Base-by-base conservation (phyloP, 2,113 vertebrate species). In the Guaruba guarouba region DNA sequence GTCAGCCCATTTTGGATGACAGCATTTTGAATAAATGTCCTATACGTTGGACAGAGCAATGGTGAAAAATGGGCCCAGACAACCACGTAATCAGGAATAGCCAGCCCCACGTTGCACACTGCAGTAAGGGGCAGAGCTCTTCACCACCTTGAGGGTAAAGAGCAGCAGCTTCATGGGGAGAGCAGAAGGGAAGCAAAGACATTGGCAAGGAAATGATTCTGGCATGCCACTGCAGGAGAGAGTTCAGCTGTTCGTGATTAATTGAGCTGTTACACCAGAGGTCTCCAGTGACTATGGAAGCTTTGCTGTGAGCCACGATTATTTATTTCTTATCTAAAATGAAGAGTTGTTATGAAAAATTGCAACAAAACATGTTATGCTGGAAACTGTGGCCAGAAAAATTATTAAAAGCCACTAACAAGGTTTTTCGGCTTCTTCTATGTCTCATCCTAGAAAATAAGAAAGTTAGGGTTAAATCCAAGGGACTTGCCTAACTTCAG, bases 191-290 rank as follows among this genome's bases (percentile, higher is more conserved):
- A 93, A 94, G 90, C 52, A 75, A 92, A 92, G 68, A 43, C 37
- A 78, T 17, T 94, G 95, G 88, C 90, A 84, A 82, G 79, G 88
- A 96, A 94, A 95, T 8, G 23, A 71, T 84, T 79, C 88, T 86
- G 93, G 81, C 86, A 68, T 55, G 69, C 51, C 77, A 69, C 81
- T 79, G 37, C 88, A 94, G 44, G 64, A 94, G 33, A 78, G 66
- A 95, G 73, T 86, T 94, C 79, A 96, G 93, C 64, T 95, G 92
- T 96, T 90, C 1, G 6, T 70, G 86, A 95, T 85, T 94, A 82
- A 94, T 94, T 84, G 71, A 87, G 80, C 70, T 91, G 41, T 95
- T 96, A 90, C 86, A 87, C 61, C 86, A 96, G 80, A 91, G 88
- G 70, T 87, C 95, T 91, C 90, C 73, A 91, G 86, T 54, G 88